phyloP scores from a whole-genome alignment of 2,888 invertebrate genomes.

The Thecophora atra region DNA sequence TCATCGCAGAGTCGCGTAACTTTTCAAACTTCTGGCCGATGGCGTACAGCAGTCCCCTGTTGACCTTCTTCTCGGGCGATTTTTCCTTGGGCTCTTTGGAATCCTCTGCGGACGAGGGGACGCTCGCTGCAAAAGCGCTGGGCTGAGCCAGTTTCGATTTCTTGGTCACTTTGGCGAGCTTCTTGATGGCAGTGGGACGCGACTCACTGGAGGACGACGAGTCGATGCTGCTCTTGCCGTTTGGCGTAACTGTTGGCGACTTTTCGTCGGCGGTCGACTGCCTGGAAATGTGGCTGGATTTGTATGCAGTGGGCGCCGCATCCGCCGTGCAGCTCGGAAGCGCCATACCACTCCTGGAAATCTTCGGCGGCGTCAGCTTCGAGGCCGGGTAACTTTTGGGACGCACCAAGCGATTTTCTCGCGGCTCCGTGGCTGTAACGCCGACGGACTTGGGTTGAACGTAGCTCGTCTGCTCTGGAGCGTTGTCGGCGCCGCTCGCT shows the following conservation, averaged over 20 bases:
- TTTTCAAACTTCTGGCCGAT: conserved; percentile 82
- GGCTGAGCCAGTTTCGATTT: conserved; percentile 59
- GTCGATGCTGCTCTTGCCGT: conserved; percentile 47
- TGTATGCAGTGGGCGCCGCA: not conserved
- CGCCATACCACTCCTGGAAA: conserved; percentile 55
- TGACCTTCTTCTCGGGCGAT: conserved; percentile 71
- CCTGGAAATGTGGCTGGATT: conserved; percentile 38
- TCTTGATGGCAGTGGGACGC: conserved; percentile 51
- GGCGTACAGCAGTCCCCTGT: conserved; percentile 74
- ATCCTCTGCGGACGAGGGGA: conserved; percentile 45
- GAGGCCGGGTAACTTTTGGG: conserved; percentile 72
- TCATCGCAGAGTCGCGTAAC: conserved; percentile 69
- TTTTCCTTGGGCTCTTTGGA: conserved; percentile 63
- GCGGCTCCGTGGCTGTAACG: conserved; percentile 36
- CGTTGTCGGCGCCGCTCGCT: not conserved
- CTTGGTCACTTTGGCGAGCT: conserved; percentile 55
- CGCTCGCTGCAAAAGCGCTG: conserved; percentile 51
- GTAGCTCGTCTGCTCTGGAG: conserved; percentile 29
- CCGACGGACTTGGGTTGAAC: conserved; percentile 18
- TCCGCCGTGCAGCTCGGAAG: conserved; percentile 39
- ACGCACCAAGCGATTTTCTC: conserved; percentile 65
- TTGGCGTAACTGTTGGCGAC: conserved; percentile 54
- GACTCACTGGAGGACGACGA: conserved; percentile 50
- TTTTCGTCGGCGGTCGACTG: conserved; percentile 55
- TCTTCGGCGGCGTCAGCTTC: conserved; percentile 63